phyloP scores from a whole-genome alignment of 2,888 invertebrate species.

The Priocnemis perturbator region DNA sequence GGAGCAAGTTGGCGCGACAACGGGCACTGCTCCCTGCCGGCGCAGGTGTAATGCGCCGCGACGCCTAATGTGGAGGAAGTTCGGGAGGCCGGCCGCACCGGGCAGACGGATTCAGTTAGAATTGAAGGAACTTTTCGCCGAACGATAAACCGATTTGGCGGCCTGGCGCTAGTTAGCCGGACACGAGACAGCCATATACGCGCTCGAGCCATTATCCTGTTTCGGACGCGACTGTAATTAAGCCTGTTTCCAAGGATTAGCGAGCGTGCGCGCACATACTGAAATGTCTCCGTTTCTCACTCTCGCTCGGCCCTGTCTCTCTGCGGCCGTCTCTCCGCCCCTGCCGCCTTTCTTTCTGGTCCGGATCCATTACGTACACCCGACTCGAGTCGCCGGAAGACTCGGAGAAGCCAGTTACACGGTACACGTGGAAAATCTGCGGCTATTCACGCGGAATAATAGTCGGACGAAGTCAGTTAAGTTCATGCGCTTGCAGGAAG shows the following conservation, averaged over 20 bases:
- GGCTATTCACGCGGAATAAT: too few relatives aligned
- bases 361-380: constrained; percentile 34
- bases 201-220: constrained; percentile 64
- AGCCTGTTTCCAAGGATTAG: constrained; percentile 69
- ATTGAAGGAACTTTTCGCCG: constrained; percentile 67
- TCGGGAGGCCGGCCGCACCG: constrained; percentile 24
- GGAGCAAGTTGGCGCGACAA: constrained; percentile 56
- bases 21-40: constrained; percentile 31
- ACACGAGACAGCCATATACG: constrained; percentile 70
- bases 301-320: constrained; percentile 9
- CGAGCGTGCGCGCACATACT: constrained; percentile 26
- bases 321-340: constrained; percentile 28
- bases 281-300: too few relatives aligned
- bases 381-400: too few relatives aligned
- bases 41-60: constrained; percentile 56
- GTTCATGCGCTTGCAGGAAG: too few relatives aligned
- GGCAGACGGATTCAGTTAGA: constrained; percentile 64
- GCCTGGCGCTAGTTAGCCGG: constrained; percentile 67
- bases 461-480: too few relatives aligned
- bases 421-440: too few relatives aligned
- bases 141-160: constrained; percentile 72
- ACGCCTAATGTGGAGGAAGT: constrained; percentile 54
- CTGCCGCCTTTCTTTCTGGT: constrained; percentile 40
- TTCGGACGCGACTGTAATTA: constrained; percentile 68
- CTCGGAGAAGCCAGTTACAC: too few relatives aligned